Base-by-base conservation (phyloP, 2,113 vertebrate species). In the Dermatemys mawii region DNA sequence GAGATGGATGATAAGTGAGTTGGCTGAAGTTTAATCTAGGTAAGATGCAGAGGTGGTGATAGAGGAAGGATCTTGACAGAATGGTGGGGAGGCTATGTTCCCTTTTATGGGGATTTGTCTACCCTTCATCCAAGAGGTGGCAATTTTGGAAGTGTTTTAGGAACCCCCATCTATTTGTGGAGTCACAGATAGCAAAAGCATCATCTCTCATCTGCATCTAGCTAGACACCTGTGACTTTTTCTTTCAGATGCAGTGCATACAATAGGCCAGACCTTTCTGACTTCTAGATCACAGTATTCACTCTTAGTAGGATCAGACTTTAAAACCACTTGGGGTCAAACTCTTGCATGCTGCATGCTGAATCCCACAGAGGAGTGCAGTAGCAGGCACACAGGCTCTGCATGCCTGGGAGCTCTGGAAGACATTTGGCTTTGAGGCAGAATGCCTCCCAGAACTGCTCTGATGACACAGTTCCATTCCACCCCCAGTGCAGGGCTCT, bases 81-180 rank as follows among this genome's bases (percentile, higher is more conserved):
- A 35, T 10, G 2, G 21, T 67, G 79, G 26, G 5, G 83, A 27
- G 38, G 44, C 44, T 81, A 13, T 38, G 24, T 67, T 80, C 35
- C 81, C 81, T 92, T 85, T 32, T 5, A 29, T 50, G 55, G 70
- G 4, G 2, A 0, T 55, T 67, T 92, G 21, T 19, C 44, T 84
- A 6, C 24, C 38, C 81, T 87, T 84, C 35, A 29, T 46, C 0
- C 0, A 90, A 84, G 6, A 3, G 5, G 2, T 73, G 54, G 11
- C 24, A 67, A 48, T 50, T 80, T 55, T 8, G 75, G 12, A 2
- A 14, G 1, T 13, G 6, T 75, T 48, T 70, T 90, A 54, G 49
- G 78, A 11, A 60, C 26, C 2, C 2, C 5, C 54, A 0, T 1
- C 5, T 49, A 16, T 19, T n/a, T 41, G 21, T 13, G 41, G 82